phyloP scores from a whole-genome alignment of 2,113 vertebrate genomes.

The Trematocara macrostoma region DNA sequence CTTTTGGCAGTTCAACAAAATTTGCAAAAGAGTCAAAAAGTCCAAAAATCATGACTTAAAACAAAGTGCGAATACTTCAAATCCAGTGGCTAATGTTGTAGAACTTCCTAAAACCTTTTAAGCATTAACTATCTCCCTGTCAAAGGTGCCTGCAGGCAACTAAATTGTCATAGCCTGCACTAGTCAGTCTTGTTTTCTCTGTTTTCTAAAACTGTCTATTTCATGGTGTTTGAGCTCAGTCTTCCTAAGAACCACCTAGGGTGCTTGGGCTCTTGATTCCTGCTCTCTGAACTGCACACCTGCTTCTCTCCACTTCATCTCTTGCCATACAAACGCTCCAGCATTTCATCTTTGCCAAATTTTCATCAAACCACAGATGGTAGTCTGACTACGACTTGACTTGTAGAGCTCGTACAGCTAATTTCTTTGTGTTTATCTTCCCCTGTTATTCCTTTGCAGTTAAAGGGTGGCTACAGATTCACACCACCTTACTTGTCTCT shows the following conservation, averaged over 20 bases:
- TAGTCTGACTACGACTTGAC: neutral
- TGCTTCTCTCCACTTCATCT: neutral
- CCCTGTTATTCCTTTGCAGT: neutral
- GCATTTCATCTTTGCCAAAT: neutral
- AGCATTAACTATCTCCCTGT: neutral
- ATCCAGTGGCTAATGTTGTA: neutral
- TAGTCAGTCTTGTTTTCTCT: neutral
- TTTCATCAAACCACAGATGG: neutral
- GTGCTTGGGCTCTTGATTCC: neutral
- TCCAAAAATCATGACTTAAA: neutral
- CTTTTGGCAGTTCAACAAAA: neutral
- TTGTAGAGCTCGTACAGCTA: neutral
- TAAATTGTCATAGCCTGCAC: neutral
- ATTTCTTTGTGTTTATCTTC: neutral
- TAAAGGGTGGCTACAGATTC: neutral
- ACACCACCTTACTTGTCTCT: neutral
- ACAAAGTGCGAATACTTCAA: neutral
- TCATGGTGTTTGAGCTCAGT: neutral
- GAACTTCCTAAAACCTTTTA: neutral
- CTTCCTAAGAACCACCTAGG: neutral
- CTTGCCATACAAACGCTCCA: neutral
- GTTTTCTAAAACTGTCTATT: neutral
- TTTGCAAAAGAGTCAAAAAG: neutral
- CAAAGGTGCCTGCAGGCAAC: neutral
- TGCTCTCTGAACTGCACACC: neutral